These are phyloP conservation scores for Cinclus mexicanus DNA, from an alignment of 2,113 vertebrate genomes.

Conservation along the genomic window DNA sequence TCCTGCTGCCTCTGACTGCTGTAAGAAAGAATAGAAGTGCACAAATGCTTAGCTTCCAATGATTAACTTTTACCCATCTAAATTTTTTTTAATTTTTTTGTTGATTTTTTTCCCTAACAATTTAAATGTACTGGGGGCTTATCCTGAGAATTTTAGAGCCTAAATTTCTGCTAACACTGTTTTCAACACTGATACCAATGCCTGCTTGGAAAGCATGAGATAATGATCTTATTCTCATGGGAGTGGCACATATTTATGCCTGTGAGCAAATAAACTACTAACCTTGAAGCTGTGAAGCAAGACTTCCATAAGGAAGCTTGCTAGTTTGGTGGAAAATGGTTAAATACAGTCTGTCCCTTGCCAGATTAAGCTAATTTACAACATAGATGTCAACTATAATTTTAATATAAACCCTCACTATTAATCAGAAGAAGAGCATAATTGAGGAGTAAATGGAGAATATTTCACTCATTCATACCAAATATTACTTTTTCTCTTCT, in stretches of 20 bases:
- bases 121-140: conserved; percentile 74
- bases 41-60: conserved; percentile 82
- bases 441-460: neutral
- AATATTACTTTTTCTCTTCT: neutral
- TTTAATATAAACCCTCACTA: neutral
- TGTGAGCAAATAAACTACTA: conserved; percentile 73
- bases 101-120: conserved; percentile 57
- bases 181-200: conserved; percentile 76
- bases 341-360: neutral
- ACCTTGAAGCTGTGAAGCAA: conserved; percentile 53
- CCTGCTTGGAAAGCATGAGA: conserved; percentile 83
- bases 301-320: conserved; percentile 36
- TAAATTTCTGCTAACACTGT: conserved; percentile 76
- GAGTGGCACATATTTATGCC: conserved; percentile 81
- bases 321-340: conserved; percentile 15
- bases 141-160: conserved; percentile 71
- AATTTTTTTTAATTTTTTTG: conserved; percentile 66
- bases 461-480: neutral
- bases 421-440: neutral
- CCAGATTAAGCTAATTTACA: neutral
- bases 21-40: conserved; percentile 82
- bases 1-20: conserved; percentile 77
- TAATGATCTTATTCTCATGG: conserved; percentile 77
- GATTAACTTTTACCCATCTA: conserved; percentile 80
- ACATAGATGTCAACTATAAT: neutral